Conservation (phyloP, 2,797 vertebrate species). For the Sebastes melanostomus region DNA sequence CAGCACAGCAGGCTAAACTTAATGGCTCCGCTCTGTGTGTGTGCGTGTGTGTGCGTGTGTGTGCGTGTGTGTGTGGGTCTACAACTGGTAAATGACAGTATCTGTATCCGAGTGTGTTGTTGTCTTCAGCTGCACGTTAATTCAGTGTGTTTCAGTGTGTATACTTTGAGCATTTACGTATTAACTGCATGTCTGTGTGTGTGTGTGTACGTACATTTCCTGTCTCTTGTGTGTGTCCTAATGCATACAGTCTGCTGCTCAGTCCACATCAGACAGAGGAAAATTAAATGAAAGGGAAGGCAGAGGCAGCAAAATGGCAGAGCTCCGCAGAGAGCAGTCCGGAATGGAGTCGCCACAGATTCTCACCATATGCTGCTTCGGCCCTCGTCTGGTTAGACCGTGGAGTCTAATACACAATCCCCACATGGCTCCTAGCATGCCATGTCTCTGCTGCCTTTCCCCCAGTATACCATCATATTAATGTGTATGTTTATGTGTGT, state of each 20-base stretch:
- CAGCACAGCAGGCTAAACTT: slow-evolving; percentile 29
- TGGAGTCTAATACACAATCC: neutral
- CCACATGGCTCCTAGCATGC: neutral
- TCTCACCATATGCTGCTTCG: slow-evolving; percentile 9
- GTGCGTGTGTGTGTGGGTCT: neutral
- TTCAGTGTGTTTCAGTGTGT: slow-evolving; percentile 6
- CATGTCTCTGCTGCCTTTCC: neutral
- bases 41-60: slow-evolving; percentile 5
- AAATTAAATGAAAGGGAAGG: slow-evolving; percentile 10
- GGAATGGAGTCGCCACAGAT: neutral
- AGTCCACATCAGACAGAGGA: slow-evolving; percentile 9
- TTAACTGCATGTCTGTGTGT: neutral
- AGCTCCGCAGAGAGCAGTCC: neutral
- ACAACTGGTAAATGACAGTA: slow-evolving; percentile 26
- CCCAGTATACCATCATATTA: neutral
- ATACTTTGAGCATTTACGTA: neutral
- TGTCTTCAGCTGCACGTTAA: neutral
- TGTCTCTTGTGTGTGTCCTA: neutral
- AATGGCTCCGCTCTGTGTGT: slow-evolving; percentile 26
- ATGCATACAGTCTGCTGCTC: neutral
- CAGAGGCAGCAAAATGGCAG: slow-evolving; percentile 5
- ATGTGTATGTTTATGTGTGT: neutral
- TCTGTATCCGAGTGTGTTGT: neutral
- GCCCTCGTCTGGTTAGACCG: neutral
- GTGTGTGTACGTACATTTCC: neutral